Conservation (phyloP, 2,888 invertebrate species). For the Drosophila histrio region DNA sequence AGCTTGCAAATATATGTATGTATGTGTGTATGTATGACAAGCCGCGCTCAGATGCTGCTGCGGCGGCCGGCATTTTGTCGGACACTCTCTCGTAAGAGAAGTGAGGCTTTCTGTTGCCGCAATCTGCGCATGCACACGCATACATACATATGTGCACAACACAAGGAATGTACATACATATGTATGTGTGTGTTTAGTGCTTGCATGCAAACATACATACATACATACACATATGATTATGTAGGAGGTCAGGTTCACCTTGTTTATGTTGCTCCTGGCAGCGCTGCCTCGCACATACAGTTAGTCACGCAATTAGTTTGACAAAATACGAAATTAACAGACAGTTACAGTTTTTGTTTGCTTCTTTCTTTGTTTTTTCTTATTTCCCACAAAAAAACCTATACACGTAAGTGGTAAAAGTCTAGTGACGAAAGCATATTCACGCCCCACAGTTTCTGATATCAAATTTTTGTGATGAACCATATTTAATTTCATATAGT, state of each 20-base stretch:
- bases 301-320: too few species aligned
- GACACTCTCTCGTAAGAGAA: slow-evolving; percentile 14
- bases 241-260: not conserved
- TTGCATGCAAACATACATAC: not conserved
- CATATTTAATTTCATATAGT: too few species aligned
- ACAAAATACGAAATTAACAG: too few species aligned
- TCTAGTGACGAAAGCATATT: too few species aligned
- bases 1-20: not conserved
- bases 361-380: too few species aligned
- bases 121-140: slow-evolving; percentile 45
- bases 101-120: not conserved
- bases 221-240: not conserved
- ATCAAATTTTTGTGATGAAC: too few species aligned
- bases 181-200: too few species aligned
- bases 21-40: not conserved
- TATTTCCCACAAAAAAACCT: too few species aligned
- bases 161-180: not conserved
- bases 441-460: too few species aligned
- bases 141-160: not conserved
- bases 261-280: slow-evolving; percentile 1
- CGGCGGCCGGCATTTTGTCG: slow-evolving; percentile 24
- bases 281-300: not conserved
- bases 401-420: too few species aligned
- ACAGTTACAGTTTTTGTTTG: too few species aligned
- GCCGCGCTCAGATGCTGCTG: slow-evolving; percentile 32